Evolutionary conservation across 2,797 vertebrate genomes (phyloP), one percentile per base, ranked within the genome.

Genomic region (Cyprinella venusta): DNA sequence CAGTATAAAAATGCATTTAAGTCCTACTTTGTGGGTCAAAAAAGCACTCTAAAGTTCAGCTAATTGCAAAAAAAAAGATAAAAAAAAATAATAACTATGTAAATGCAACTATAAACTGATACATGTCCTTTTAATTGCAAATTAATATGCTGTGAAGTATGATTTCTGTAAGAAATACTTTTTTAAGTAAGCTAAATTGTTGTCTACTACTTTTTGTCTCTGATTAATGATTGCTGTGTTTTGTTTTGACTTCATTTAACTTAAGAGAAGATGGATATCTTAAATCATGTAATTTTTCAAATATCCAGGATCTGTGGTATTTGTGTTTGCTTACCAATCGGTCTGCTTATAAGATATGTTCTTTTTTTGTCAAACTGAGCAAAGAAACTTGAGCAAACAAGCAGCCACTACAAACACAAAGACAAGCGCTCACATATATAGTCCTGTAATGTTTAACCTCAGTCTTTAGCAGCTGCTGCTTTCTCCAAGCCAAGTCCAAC

Each of bases 391-490:
- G 67, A 71, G 6, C 67, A 80, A 71, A 80, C 54, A 71, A 48
- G 26, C 5, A n/a, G 48, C 30, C 30, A 71, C 40, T 5, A 63
- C 19, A 48, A 63, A 80, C 48, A 56, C 36, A 80, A 68, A 63
- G 24, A 81, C 19, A 71, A 71, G 16, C 6, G 6, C 24, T 48
- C 50, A 69, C 50, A 3, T 45, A 15, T 30, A 45, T 40, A 42
- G 48, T 54, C 33, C n/a, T 71, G 54, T 33, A 80, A 71, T 80
- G 68, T 71, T 80, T 80, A 71, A 80, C 79, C 26, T 12, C 2
- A 21, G 67, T 21, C 36, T 70, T 45, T 16, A 61, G 79, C 79
- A 80, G 54, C 67, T 80, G 67, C 8, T 80, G 79, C n/a, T 61
- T 70, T 80, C 67, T 71, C 79, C 19, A 10, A 80, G 67, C 50